Evolutionary conservation across 2,113 vertebrate genomes (phyloP).

Genomic region (Cyanistes caeruleus): DNA sequence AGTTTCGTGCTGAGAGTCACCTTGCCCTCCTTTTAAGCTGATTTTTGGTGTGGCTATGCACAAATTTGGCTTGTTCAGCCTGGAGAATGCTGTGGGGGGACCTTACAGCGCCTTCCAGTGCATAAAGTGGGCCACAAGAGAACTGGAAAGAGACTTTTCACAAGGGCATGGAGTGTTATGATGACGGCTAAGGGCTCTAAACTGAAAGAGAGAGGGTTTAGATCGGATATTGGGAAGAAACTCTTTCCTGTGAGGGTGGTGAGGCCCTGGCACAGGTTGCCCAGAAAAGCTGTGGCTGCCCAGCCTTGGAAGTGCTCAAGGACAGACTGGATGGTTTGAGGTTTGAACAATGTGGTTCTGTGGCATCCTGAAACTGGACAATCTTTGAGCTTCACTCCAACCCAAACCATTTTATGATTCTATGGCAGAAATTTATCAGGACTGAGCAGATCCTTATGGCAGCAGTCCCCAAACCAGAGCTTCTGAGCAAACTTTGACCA

Average conservation of each 20-base stretch:
- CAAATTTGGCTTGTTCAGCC: not conserved
- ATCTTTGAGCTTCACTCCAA: not conserved
- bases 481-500: not conserved
- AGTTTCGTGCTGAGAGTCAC: not conserved
- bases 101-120: not conserved
- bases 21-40: no score
- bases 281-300: not conserved
- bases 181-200: not conserved
- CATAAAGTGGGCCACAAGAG: not conserved
- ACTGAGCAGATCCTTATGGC: not conserved
- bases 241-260: not conserved
- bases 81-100: no score
- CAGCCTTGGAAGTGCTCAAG: not conserved
- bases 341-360: not conserved
- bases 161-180: not conserved
- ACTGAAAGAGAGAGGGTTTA: not conserved
- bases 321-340: not conserved
- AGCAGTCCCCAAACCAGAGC: not conserved
- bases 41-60: not conserved
- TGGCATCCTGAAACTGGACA: not conserved
- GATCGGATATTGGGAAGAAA: not conserved
- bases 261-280: no score
- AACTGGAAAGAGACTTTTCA: not conserved
- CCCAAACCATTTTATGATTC: not conserved
- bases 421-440: not conserved